Base-by-base conservation (phyloP, 2,888 invertebrate species). In the Exephanes ischioxanthus region DNA sequence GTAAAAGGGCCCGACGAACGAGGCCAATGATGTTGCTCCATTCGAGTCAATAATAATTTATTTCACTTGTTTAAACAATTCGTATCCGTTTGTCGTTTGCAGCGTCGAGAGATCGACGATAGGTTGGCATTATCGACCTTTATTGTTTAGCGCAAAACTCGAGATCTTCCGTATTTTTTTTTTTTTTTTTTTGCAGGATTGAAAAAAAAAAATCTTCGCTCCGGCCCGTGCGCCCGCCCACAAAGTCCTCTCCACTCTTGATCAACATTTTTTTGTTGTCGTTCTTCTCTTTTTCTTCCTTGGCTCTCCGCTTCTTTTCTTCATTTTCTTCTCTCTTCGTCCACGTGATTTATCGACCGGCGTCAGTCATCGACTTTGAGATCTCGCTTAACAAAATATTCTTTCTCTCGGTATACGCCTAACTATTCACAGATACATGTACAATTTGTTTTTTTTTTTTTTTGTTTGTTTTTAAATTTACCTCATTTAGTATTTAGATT, bases 331-430 rank as follows among this genome's bases (percentile, higher is more conserved):
- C 48, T 6, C 30, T 76, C 30, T 41, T 66, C 66, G 45, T 75
- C 30, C 26, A 68, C 79, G 33, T 83, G 53, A 66, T 30, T 77
- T 41, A 55, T 45, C 41, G 58, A 51, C 58, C 70, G 14, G 33
- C 19, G 19, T 7, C 37, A 16, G 68, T n/a, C 3, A 19, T 37
- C 41, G 67, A 82, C 75, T 78, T 76, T 82, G 80, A 85, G 76
- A 85, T 83, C 80, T 83, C 87, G 87, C 87, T 87, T 90, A 90
- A 88, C 90, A 90, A 90, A 90, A 90, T 90, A 90, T 89, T 88
- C 84, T 83, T 79, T 82, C 70, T 72, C 72, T 66, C 75, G 79
- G 63, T 79, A 85, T 61, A 68, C 72, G 71, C 61, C 80, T 83
- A 73, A 80, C 77, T 81, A 83, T 84, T 86, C 86, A 84, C 81